Conservation (phyloP, 35 echinoderm and acorn worm species). For the Ptychodera flava region DNA sequence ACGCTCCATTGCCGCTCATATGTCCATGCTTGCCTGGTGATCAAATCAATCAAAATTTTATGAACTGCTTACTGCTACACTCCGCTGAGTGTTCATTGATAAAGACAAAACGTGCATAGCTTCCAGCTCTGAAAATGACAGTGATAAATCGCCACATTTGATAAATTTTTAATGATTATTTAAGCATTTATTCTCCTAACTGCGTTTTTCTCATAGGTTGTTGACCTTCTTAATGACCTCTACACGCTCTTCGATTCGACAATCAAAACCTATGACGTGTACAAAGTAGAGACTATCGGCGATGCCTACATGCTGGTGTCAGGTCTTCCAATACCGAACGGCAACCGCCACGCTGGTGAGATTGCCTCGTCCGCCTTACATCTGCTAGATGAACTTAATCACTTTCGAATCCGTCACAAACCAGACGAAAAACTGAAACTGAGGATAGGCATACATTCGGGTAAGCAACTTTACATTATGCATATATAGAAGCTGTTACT, state of each 20-base stretch:
- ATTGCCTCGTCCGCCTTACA: slow-evolving; percentile 71
- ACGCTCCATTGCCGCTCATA: too few species aligned
- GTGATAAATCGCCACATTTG: not conserved
- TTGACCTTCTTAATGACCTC: slow-evolving; percentile 68
- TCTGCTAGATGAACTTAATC: slow-evolving; percentile 21
- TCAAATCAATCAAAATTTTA: not conserved
- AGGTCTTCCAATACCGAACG: slow-evolving; percentile 77
- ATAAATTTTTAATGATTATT: not conserved
- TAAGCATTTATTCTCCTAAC: not conserved
- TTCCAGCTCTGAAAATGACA: not conserved
- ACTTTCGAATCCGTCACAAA: slow-evolving; percentile 49
- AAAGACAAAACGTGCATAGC: not conserved
- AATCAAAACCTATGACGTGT: slow-evolving; percentile 74
- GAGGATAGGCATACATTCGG: slow-evolving; percentile 66
- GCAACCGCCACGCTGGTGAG: slow-evolving; percentile 69
- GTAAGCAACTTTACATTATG: slow-evolving; percentile 21
- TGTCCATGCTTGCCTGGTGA: not conserved
- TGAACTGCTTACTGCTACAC: not conserved
- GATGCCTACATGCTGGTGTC: slow-evolving; percentile 95
- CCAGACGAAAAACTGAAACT: slow-evolving; percentile 32
- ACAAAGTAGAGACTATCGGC: slow-evolving; percentile 97
- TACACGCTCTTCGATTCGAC: slow-evolving; percentile 84
- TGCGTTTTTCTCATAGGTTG: slow-evolving; percentile 22
- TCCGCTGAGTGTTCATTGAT: not conserved
- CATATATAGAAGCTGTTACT: too few species aligned